phyloP scores from a whole-genome alignment of 1,140 invertebrate species.

The Akabosia matsudoensis region DNA sequence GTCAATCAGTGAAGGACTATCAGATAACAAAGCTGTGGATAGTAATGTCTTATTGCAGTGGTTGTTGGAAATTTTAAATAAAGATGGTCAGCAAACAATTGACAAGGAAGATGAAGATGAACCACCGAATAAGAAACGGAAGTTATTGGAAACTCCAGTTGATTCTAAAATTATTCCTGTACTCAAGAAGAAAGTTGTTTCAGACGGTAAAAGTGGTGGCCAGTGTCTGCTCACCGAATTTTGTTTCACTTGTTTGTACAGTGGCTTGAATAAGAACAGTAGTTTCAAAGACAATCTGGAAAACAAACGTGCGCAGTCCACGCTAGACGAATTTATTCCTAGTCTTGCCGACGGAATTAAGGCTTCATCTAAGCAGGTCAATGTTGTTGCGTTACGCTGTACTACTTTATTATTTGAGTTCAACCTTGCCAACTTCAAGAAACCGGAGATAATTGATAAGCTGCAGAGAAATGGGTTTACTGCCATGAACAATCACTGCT shows the following conservation, averaged over 20 bases:
- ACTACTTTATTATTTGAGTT: constrained; percentile 24
- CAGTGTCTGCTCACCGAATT: constrained; percentile 10
- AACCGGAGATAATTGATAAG: constrained; percentile 12
- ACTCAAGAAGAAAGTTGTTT: neutral
- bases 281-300: neutral
- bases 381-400: constrained; percentile 26
- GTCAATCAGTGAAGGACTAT: constrained; percentile 29
- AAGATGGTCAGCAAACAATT: neutral
- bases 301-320: neutral
- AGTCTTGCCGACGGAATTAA: neutral
- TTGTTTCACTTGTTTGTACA: constrained; percentile 3
- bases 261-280: neutral
- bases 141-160: neutral
- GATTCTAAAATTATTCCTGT: constrained; percentile 19
- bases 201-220: constrained; percentile 1
- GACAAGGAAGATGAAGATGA: neutral
- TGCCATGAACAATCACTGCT: constrained; percentile 27
- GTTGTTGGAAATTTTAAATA: neutral
- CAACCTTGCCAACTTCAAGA: neutral
- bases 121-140: neutral
- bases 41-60: constrained; percentile 6
- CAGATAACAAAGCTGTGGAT: constrained; percentile 18
- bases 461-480: constrained; percentile 27
- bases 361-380: constrained; percentile 23
- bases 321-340: constrained; percentile 4